Percentiles rank a stretch among this genome's conserved stretches.
Conservation (phyloP, 2,797 vertebrate genomes). For the Pseudomugil gertrudae region DNA sequence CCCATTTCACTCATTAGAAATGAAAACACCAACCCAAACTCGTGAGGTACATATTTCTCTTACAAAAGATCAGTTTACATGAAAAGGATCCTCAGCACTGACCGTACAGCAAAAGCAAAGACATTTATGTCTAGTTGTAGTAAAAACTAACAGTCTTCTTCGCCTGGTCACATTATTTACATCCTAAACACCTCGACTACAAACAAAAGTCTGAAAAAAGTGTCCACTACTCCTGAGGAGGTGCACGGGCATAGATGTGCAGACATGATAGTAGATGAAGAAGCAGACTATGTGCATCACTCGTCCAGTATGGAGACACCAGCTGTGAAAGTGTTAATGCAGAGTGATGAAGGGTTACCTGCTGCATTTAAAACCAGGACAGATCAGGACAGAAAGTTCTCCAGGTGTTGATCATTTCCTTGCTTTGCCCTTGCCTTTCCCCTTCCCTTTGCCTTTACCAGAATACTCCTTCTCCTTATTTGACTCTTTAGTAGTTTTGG, state of each 20-base stretch:
- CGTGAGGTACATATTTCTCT: conserved; percentile 34
- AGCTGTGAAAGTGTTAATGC: conserved; percentile 7
- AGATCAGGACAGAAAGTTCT: conserved; percentile 1
- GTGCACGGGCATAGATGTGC: conserved; percentile 1
- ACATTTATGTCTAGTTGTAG: conserved; percentile 8
- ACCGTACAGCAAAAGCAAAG: conserved; percentile 18
- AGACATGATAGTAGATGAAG: conserved; percentile 56
- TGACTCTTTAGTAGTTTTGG: conserved; percentile 83
- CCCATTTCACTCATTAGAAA: not conserved
- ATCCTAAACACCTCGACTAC: conserved; percentile 29
- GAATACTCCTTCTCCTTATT: conserved; percentile 85
- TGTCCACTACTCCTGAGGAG: not conserved
- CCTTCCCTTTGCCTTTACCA: conserved; percentile 87
- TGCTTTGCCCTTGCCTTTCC: conserved; percentile 75
- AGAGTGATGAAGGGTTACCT: conserved; percentile 13
- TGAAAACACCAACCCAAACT: conserved; percentile 13
- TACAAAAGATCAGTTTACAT: conserved; percentile 72
- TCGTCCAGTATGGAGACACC: conserved; percentile 11
- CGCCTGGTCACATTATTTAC: conserved; percentile 68
- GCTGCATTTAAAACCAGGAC: conserved; percentile 13
- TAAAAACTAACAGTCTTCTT: conserved; percentile 52
- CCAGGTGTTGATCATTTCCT: conserved; percentile 65
- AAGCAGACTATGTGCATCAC: conserved; percentile 3
- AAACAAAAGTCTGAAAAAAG: conserved; percentile 14
- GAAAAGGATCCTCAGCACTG: conserved; percentile 14